Evolutionary conservation across 2,888 invertebrate species (phyloP).

Genomic region (Thereva unica): DNA sequence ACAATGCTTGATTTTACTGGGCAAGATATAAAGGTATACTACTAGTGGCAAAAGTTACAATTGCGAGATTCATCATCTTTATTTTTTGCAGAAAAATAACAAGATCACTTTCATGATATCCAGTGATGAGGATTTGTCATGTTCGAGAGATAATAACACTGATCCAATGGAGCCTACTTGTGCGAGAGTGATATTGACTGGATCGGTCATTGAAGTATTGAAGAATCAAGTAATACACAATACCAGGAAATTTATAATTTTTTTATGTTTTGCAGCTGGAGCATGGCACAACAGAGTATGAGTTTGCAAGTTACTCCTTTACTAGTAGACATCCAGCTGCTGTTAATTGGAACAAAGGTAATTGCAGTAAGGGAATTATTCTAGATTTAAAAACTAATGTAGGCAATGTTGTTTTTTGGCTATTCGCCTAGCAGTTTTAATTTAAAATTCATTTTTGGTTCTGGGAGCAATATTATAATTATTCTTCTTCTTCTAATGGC

Average conservation of each 20-base stretch:
- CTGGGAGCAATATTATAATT: too few species aligned
- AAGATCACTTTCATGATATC: slow-evolving; percentile 53
- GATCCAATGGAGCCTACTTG: slow-evolving; percentile 59
- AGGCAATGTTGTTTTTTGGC: neutral
- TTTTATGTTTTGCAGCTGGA: slow-evolving; percentile 45
- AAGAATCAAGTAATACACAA: neutral
- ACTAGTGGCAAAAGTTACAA: neutral
- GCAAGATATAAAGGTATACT: slow-evolving; percentile 46
- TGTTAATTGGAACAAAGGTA: slow-evolving; percentile 50
- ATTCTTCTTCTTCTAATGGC: too few species aligned
- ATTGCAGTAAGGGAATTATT: too few species aligned
- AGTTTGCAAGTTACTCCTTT: slow-evolving; percentile 47
- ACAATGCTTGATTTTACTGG: slow-evolving; percentile 57
- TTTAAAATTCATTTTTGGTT: neutral
- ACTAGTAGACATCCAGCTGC: slow-evolving; percentile 54
- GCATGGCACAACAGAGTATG: slow-evolving; percentile 45
- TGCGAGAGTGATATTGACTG: slow-evolving; percentile 37
- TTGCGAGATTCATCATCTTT: neutral
- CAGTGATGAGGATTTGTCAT: slow-evolving; percentile 53
- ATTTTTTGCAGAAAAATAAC: slow-evolving; percentile 49
- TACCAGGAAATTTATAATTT: neutral
- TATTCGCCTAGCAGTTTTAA: neutral
- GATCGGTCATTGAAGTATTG: slow-evolving; percentile 37
- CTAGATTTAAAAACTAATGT: too few species aligned
- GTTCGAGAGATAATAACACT: slow-evolving; percentile 45